Percentiles rank a stretch among this genome's conserved stretches.
Evolutionary conservation across 2,113 vertebrate species (phyloP).

Genomic region (Marmota flaviventris): DNA sequence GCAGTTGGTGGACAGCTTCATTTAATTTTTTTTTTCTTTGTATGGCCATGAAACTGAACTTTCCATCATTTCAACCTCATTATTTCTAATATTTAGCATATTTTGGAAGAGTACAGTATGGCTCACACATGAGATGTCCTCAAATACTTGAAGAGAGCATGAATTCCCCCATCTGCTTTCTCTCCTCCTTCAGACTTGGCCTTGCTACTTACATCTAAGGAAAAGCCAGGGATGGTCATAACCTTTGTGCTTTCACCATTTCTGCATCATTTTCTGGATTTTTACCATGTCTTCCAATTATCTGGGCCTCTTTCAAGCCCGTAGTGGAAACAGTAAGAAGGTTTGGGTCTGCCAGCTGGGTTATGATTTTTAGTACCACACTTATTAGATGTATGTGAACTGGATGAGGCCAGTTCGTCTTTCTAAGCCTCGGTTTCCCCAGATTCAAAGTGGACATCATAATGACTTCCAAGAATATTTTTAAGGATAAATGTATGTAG

Average conservation of each 20-base stretch:
- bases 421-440: neutral
- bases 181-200: neutral
- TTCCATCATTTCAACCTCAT: neutral
- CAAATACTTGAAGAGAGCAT: neutral
- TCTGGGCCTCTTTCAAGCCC: neutral
- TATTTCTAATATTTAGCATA: neutral
- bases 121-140: neutral
- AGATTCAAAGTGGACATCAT: neutral
- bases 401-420: neutral
- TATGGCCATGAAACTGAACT: neutral
- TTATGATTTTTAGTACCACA: neutral
- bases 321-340: neutral
- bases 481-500: neutral
- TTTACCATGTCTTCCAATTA: neutral
- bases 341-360: neutral
- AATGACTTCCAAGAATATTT: slow-evolving; percentile 4
- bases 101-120: neutral
- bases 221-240: neutral
- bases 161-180: neutral
- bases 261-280: neutral
- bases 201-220: neutral
- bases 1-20: neutral
- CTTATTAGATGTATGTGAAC: neutral
- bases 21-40: neutral
- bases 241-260: neutral